Percentiles rank a stretch among this genome's conserved stretches.
phyloP scores from a whole-genome alignment of 2,888 invertebrate species.

The Dasysyrphus albostriatus region DNA sequence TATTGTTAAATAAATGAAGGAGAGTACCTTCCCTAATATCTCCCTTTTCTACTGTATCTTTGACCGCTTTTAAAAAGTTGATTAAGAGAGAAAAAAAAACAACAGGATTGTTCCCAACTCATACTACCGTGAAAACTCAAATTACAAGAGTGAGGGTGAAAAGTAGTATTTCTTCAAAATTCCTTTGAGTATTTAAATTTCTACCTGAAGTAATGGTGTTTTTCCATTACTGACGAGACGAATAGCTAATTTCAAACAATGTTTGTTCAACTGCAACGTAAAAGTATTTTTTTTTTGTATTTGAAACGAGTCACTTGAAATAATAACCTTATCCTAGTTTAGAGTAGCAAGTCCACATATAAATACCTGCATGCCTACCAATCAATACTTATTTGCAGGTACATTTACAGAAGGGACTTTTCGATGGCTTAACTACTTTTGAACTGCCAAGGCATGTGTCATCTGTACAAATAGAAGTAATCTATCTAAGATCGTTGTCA shows the following conservation, averaged over 20 bases:
- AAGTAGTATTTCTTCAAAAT: neutral
- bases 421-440: neutral
- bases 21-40: neutral
- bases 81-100: neutral
- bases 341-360: neutral
- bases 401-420: slow-evolving; percentile 1
- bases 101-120: neutral
- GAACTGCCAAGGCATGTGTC: neutral
- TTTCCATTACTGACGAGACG: slow-evolving; percentile 13
- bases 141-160: neutral
- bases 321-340: slow-evolving; percentile 36
- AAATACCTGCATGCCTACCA: neutral
- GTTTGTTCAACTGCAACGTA: slow-evolving; percentile 59
- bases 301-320: slow-evolving; percentile 1
- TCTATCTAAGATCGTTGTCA: slow-evolving; percentile 14
- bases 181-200: neutral
- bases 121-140: slow-evolving; percentile 20
- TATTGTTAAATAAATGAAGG: slow-evolving; percentile 8
- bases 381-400: slow-evolving; percentile 38
- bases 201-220: slow-evolving; percentile 24
- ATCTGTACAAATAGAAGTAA: slow-evolving; percentile 47
- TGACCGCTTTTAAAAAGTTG: slow-evolving; percentile 17
- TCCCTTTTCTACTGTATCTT: neutral
- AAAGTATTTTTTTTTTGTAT: slow-evolving; percentile 21
- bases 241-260: slow-evolving; percentile 20